Conservation (phyloP, 2,113 vertebrate genomes). For the Mesoclemmys tuberculata region DNA sequence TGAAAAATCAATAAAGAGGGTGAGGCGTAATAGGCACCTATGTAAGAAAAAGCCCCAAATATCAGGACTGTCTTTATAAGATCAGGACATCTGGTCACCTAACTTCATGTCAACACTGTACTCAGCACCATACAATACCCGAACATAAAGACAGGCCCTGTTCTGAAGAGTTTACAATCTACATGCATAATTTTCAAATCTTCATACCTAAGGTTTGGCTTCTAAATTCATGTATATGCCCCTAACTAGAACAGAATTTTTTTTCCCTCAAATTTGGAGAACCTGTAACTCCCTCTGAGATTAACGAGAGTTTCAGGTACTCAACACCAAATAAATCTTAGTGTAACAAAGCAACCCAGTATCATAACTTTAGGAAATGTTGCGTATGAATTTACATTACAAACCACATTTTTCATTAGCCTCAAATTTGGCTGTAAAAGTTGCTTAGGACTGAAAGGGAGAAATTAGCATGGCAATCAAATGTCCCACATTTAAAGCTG, state of each 20-base stretch:
- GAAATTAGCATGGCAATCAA: neutral
- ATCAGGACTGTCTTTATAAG: too few relatives aligned
- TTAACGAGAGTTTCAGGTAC: neutral
- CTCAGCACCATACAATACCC: neutral
- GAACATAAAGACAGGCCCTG: neutral
- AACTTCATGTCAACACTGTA: neutral
- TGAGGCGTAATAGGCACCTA: too few relatives aligned
- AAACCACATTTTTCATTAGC: neutral
- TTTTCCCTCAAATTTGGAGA: neutral
- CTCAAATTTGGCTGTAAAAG: neutral
- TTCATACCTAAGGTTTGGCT: neutral
- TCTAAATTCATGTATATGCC: neutral
- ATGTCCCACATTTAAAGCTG: neutral
- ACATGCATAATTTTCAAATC: neutral
- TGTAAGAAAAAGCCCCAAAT: too few relatives aligned
- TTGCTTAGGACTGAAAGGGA: neutral
- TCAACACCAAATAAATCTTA: neutral
- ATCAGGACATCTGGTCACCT: too few relatives aligned
- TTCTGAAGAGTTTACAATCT: rapidly evolving
- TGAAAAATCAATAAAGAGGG: too few relatives aligned
- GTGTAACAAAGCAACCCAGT: neutral
- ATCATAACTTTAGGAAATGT: neutral
- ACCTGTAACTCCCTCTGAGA: neutral
- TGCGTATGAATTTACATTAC: neutral
- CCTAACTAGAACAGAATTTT: neutral